Base-by-base conservation (phyloP, 2,888 invertebrate species). In the Biston betularia region DNA sequence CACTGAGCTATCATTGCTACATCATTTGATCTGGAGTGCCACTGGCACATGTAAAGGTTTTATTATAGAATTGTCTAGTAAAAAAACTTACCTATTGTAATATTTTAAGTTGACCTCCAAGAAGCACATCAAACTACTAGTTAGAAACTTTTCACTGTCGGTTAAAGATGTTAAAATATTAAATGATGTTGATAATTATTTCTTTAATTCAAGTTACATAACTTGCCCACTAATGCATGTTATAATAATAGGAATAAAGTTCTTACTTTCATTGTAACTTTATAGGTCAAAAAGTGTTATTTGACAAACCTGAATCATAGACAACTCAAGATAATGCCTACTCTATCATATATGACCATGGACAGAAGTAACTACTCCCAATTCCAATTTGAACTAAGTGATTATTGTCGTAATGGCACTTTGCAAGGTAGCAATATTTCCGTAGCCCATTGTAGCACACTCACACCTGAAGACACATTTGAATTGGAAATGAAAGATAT, bases 221-320 rank as follows among this genome's bases (percentile, higher is more conserved):
- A 35, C 45, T 50, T 33, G 56, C 52, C 15, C 46, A 50, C n/a
- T 45, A 45, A 45, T 24, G 24, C 24, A 45, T 14, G 6, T 45
- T n/a, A 14, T 5, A 44, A 44, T 44, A n/a, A n/a, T n/a, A n/a
- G 11, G 11, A 44, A 44, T 12, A 44, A 14, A 45, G 14, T 14
- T 45, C 11, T 10, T n/a, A 8, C 1, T 48, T 5, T n/a, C 53
- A n/a, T 54, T 33, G 24, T 24, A 24, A 24, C 24, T 24, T 86
- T 84, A 50, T 83, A 93, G 93, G 85, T 93, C n/a, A 89, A 79
- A 61, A 74, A 76, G 69, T 63, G 69, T 9, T 76, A 83, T 65
- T 73, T 93, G 12, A 69, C 82, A 68, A 69, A 79, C 48, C 70
- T 92, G 52, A 77, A 92, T 68, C 72, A 79, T 15, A 70, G 78